Evolutionary conservation across 1,140 invertebrate species (phyloP), one percentile per base, ranked within the genome.

Genomic region (Aphis craccivora): DNA sequence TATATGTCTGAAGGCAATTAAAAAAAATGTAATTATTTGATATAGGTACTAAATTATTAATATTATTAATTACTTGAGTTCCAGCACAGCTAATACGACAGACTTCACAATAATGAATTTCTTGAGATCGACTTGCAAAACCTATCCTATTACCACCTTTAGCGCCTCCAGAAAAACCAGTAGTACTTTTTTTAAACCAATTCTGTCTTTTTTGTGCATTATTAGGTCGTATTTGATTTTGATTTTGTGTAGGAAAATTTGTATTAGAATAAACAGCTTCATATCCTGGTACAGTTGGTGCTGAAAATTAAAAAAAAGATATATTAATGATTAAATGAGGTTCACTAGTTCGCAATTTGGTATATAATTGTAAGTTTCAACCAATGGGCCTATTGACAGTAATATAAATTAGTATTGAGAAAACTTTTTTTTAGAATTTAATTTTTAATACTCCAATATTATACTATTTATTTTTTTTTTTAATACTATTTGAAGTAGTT

Each of bases 61-160:
- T 23, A 23, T 37, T 37, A 35, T 37, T 83, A 14, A 94, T 94
- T 43, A 97, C 97, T 96, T 98, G 98, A 5, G 98, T 98, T 2
- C 98, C 98, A 94, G 98, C 98, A 96, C 98, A 99, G 94, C 98
- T 99, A 95, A 99, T 99, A 95, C 99, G 99, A 95, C 99, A 99
- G 9, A 99, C 98, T 95, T 99, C 98, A 95, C 98, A 99, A 95
- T 99, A 99, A 95, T 99, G 98, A 89, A 99, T 96, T 95, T 98
- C 98, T 95, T 98, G 98, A 30, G 91, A 93, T 86, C 91, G 43
- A 55, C 20, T 93, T 14, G 91, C 48, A 43, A 93, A 93, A 43
- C 81, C 81, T 86, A 93, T 0, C 81, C 91, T 53, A 86, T 93
- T 93, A 0, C 81, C 35, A 84, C 91, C 51, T 93, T 93, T 93